These are phyloP conservation scores for Acomys russatus DNA, from an alignment of 2,797 vertebrate species.

Conservation along the genomic window DNA sequence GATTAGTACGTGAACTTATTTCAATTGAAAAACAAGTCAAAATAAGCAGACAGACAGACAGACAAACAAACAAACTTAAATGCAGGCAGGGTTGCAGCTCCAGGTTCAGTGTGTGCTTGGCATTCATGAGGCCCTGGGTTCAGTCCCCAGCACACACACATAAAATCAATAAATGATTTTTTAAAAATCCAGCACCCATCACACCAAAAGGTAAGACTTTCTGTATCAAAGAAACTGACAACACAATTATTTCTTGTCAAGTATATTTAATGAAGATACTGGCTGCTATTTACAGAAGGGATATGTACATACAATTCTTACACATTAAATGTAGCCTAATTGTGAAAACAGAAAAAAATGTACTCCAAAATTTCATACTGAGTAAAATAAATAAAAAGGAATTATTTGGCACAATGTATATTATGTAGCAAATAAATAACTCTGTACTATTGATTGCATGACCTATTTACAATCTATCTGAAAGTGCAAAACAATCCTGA, in stretches of 20 bases:
- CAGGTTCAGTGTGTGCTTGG: not conserved
- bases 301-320: slow-evolving; percentile 86
- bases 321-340: slow-evolving; percentile 88
- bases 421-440: slow-evolving; percentile 90
- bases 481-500: slow-evolving; percentile 90
- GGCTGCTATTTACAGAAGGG: slow-evolving; percentile 90
- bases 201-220: slow-evolving; percentile 45
- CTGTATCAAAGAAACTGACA: slow-evolving; percentile 77
- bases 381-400: slow-evolving; percentile 93
- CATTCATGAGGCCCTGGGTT: not conserved
- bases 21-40: not conserved
- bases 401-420: slow-evolving; percentile 92
- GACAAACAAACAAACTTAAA: not conserved
- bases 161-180: not conserved
- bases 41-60: not conserved
- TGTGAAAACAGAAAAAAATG: slow-evolving; percentile 87
- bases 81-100: not conserved
- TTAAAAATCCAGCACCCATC: not conserved
- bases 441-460: slow-evolving; percentile 82
- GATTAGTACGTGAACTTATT: slow-evolving; percentile 4
- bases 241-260: slow-evolving; percentile 82
- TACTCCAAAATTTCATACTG: slow-evolving; percentile 91
- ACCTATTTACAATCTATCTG: slow-evolving; percentile 91
- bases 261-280: slow-evolving; percentile 89
- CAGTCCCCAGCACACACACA: not conserved